A percentile compares a stretch with the other conserved stretches of the same genome.
Evolutionary conservation across 2,797 vertebrate genomes (phyloP).

Genomic region (Ctenochaetus hawaiiensis): DNA sequence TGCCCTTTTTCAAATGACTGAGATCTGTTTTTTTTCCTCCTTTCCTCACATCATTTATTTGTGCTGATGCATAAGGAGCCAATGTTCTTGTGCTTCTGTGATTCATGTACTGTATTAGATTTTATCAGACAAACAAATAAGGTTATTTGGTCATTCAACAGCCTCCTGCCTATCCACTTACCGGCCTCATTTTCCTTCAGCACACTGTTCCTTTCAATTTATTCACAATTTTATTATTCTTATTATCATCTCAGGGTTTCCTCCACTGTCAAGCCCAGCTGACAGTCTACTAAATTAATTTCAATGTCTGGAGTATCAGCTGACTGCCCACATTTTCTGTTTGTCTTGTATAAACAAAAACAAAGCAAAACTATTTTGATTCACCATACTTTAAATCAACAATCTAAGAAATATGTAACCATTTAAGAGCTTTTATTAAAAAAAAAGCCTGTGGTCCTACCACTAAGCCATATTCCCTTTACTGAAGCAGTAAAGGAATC

Average conservation of each 20-base stretch:
- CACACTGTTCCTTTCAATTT: background rate
- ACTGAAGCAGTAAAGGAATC: background rate
- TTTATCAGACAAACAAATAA: constrained; percentile 8
- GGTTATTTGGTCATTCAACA: background rate
- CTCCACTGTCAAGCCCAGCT: background rate
- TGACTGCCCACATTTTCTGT: background rate
- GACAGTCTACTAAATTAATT: no score
- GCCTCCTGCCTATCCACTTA: background rate
- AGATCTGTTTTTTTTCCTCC: constrained; percentile 1
- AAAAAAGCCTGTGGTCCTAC: background rate
- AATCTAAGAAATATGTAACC: background rate
- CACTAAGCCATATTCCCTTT: background rate
- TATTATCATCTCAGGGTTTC: background rate
- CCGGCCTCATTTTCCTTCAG: background rate
- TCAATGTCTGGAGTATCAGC: background rate
- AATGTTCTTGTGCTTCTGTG: constrained; percentile 2
- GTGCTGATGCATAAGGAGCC: background rate
- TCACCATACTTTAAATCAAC: background rate
- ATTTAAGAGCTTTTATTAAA: background rate
- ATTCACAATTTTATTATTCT: background rate
- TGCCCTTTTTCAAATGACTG: constrained; percentile 44
- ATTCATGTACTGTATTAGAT: background rate
- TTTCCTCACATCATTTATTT: constrained; percentile 7
- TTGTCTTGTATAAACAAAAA: background rate
- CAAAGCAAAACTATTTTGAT: background rate